Conservation (phyloP, 2,797 vertebrate genomes). For the Valencia hispanica region DNA sequence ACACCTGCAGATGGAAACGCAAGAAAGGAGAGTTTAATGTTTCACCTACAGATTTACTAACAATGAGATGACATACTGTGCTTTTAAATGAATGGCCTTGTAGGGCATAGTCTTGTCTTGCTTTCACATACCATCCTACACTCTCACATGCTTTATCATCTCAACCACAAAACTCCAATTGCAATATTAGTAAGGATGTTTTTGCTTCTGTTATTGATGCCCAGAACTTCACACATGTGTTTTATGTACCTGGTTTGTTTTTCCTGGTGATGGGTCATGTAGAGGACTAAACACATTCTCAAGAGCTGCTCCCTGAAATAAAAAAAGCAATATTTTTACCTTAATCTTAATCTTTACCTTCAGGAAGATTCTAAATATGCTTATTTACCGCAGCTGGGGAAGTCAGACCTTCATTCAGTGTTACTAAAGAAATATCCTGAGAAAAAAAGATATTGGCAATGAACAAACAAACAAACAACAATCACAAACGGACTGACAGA, state of each 20-base stretch:
- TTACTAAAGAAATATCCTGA: conserved; percentile 50
- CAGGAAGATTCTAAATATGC: neutral
- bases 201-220: neutral
- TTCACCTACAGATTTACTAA: neutral
- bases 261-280: conserved; percentile 12
- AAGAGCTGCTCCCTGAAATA: conserved; percentile 30
- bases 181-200: neutral
- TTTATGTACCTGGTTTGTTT: conserved; percentile 39
- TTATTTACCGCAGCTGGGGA: conserved; percentile 41
- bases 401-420: conserved; percentile 38
- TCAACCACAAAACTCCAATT: neutral
- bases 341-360: neutral
- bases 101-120: too few relatives aligned
- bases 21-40: neutral
- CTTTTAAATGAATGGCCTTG: too few relatives aligned
- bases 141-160: neutral
- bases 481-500: neutral
- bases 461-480: neutral
- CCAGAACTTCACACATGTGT: neutral
- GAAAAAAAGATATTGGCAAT: neutral
- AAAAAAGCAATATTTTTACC: conserved; percentile 1
- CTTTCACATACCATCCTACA: neutral
- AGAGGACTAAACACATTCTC: conserved; percentile 45
- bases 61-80: neutral
- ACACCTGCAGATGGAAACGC: conserved; percentile 42